Percentiles rank a stretch among this genome's conserved stretches.
Conservation (phyloP, 2,797 vertebrate genomes). For the Onychomys arenicola region DNA sequence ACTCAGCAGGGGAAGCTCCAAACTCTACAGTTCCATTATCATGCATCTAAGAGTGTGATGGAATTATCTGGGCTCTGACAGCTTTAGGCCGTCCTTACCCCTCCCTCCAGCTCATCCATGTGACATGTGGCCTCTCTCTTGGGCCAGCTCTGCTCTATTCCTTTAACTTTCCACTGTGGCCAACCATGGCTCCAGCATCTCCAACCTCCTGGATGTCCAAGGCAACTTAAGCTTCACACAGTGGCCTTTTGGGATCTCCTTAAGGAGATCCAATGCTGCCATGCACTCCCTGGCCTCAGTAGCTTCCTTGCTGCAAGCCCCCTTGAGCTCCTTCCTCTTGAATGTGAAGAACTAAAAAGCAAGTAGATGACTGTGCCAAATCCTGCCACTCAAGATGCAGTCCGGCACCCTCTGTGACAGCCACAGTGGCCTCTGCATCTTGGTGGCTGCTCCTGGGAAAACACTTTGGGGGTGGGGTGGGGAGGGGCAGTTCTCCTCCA, state of each 20-base stretch:
- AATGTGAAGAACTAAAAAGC: neutral
- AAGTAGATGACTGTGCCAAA: neutral
- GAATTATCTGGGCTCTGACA: neutral
- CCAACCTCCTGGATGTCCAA: neutral
- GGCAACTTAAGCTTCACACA: too few relatives aligned
- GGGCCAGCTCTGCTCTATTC: neutral
- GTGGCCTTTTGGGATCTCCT: neutral
- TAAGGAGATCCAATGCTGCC: neutral
- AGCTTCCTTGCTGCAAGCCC: neutral
- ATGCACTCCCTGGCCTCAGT: too few relatives aligned
- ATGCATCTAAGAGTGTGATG: neutral
- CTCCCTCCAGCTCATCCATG: neutral
- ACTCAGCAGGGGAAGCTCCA: neutral
- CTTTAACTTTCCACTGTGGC: neutral
- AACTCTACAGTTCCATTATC: neutral
- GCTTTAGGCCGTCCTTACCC: neutral
- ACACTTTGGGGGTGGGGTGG: neutral
- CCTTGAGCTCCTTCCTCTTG: neutral
- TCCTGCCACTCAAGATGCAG: neutral
- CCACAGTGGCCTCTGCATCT: neutral
- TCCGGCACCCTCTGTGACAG: neutral
- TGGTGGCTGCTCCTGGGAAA: neutral
- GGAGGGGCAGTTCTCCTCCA: neutral
- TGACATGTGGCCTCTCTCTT: neutral
- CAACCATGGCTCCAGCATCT: neutral